Evolutionary conservation across 2,888 invertebrate species (phyloP), one percentile per base, ranked within the genome.

Genomic region (Xylota segnis): DNA sequence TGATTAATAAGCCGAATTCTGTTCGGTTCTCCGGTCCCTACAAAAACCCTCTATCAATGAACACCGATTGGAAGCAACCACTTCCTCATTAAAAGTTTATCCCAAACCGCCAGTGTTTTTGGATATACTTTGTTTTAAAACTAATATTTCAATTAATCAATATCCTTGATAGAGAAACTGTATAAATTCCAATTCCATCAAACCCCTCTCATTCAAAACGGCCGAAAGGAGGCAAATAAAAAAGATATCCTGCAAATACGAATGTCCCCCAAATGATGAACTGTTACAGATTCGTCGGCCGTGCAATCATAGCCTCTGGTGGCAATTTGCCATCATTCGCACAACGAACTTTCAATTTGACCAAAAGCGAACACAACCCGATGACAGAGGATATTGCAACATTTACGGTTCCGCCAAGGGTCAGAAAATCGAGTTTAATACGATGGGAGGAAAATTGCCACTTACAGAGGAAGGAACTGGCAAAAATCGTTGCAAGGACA

Each of bases 361-460:
- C 50, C 18, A 5, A 59, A 61, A 59, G 43, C n/a, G 40, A 23
- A 23, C 59, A 34, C 66, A 58, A 59, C 66, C 40, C 14, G 37
- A 61, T 74, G 63, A 68, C 58, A 52, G 43, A 32, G 54, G 54
- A 59, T 54, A 70, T 61, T 68, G 45, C 68, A 70, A 40, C 45
- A 54, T 68, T 54, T 54, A 68, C 29, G 32, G 32, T 63, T 14
- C 29, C 43, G 45, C 27, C 61, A 61, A 27, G 43, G 61, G 61
- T 61, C 63, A 32, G 45, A 45, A 63, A 63, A 47, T 63, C 16
- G 63, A 63, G 45, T 45, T 12, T 12, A 63, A 32, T 45, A 4
- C 29, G 50, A 50, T 50, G 18, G 50, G 23, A 18, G 50, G 23
- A 18, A 23, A 50, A 50, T 50, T 50, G 50, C 23, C 18, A 23